These are phyloP conservation scores for Astyanax mexicanus DNA, from an alignment of 2,797 vertebrate species.

Conservation along the genomic window DNA sequence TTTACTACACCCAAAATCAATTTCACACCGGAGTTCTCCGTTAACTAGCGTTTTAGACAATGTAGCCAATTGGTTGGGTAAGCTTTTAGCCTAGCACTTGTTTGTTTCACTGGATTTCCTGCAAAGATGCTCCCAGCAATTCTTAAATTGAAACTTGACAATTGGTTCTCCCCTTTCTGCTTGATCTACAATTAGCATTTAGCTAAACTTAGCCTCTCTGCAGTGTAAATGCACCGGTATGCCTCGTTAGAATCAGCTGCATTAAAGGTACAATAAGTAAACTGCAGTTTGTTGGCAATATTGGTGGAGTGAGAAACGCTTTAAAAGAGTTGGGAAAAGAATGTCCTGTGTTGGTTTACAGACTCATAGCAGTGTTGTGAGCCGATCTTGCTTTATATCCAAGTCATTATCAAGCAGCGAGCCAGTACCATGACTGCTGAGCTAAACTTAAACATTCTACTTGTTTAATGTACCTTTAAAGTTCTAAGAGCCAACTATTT, in stretches of 20 bases:
- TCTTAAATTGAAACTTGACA: no score
- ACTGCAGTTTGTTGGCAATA: background rate
- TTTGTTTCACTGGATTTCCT: no score
- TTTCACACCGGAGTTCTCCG: no score
- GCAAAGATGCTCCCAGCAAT: no score
- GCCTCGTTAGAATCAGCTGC: background rate
- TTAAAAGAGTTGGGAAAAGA: background rate
- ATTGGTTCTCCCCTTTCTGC: no score
- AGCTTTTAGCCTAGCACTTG: no score
- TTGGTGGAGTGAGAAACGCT: no score
- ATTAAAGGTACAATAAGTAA: background rate
- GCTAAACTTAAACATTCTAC: background rate
- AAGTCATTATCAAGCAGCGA: conserved; percentile 7
- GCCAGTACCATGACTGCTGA: background rate
- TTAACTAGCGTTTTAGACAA: no score
- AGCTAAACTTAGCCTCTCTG: no score
- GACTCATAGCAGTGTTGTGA: background rate
- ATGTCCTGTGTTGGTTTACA: background rate
- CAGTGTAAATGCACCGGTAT: background rate
- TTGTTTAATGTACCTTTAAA: conserved; percentile 8
- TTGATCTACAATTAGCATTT: no score
- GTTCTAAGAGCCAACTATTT: background rate
- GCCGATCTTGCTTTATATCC: background rate
- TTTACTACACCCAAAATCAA: no score
- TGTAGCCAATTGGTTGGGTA: no score